Base-by-base conservation (phyloP, 2,113 vertebrate species). In the Lipophrys pholis region DNA sequence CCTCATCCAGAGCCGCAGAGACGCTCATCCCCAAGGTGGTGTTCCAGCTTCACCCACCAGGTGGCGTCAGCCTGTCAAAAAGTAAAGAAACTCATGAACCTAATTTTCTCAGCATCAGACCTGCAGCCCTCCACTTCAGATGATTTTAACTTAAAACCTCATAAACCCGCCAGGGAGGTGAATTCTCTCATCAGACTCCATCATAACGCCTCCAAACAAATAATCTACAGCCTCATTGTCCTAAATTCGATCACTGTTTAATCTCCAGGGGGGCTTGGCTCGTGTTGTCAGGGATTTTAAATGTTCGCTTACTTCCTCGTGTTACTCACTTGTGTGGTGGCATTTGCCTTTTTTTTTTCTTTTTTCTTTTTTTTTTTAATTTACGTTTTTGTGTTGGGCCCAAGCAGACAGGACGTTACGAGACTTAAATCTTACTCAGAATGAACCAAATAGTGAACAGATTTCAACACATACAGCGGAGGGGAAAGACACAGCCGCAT, bases 221-320 rank as follows among this genome's bases (percentile, higher is more conserved):
- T 30, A 30, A 9, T 36, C 42, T 11, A 41, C 15, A 61, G 50
- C 77, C 53, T 63, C 35, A 30, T 79, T 30, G 10, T 59, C 16
- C 54, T 30, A 38, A 59, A 56, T 87, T 85, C 69, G 77, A 81
- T 72, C 57, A 11, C 1, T 14, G 51, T 58, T 74, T 78, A 69
- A 69, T 78, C 55, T 71, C 8, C 16, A 64, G 21, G 40, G 42
- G 46, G 57, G 81, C 46, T 81, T 57, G 45, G 46, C 45, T 70
- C 14, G 74, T 48, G 39, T 72, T 58, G 73, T 83, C 76, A 81
- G 71, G 69, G 82, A 84, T 86, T 86, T 87, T 80, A 80, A 80
- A 59, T 61, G 17, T 86, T 87, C 3, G 6, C 51, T 83, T 78
- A 16, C 69, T 82, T 84, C 76, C 57, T 89, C 66, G 46, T 67